phyloP scores from a whole-genome alignment of 2,797 vertebrate species.

The Phoebastria nigripes region DNA sequence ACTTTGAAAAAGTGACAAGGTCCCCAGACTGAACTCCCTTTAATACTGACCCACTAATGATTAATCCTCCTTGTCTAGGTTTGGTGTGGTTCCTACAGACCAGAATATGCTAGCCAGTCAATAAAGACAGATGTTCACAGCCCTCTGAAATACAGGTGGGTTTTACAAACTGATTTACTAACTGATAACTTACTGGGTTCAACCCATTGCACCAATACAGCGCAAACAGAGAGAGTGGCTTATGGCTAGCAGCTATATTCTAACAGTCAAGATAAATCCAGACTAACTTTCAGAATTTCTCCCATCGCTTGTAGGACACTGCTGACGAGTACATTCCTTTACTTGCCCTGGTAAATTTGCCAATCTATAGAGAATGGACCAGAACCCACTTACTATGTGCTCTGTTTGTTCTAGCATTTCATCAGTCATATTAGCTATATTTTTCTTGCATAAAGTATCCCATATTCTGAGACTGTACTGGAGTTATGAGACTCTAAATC shows the following conservation, averaged over 20 bases:
- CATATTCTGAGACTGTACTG: neutral
- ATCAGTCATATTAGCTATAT: rapidly evolving
- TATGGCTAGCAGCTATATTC: neutral
- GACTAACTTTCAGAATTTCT: neutral
- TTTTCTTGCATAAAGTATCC: neutral
- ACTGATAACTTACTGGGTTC: neutral
- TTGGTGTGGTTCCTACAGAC: constrained; percentile 95
- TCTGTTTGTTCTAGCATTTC: neutral
- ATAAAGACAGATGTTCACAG: constrained; percentile 96
- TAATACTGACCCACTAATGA: neutral
- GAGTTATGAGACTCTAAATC: neutral
- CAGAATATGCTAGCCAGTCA: constrained; percentile 92
- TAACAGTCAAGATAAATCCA: too few species aligned
- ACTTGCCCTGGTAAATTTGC: neutral
- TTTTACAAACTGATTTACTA: neutral
- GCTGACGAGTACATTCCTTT: neutral
- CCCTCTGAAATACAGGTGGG: constrained; percentile 93
- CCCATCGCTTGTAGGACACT: neutral
- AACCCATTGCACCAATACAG: rapidly evolving
- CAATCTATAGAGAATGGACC: rapidly evolving
- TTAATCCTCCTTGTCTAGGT: constrained; percentile 74
- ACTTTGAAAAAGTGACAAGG: neutral
- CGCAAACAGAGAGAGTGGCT: too few species aligned
- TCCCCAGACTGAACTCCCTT: neutral
- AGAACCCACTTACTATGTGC: neutral